Evolutionary conservation across 2,797 vertebrate genomes (phyloP).

Genomic region (Cheirogaleus major): DNA sequence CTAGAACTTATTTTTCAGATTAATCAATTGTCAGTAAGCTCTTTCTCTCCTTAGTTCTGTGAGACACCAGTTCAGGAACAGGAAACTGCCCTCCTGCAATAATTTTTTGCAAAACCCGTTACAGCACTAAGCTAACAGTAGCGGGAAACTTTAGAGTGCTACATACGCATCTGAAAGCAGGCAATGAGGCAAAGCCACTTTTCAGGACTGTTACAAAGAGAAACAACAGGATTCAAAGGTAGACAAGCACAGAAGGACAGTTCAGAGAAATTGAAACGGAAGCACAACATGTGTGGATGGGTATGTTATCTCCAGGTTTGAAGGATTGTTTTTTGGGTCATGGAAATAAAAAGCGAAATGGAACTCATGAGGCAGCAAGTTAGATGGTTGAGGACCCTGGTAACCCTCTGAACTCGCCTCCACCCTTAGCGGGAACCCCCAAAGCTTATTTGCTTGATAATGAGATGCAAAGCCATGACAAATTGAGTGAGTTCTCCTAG

Average conservation of each 20-base stretch:
- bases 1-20: background rate
- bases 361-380: constrained; percentile 77
- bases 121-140: background rate
- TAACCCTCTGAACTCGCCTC: constrained; percentile 75
- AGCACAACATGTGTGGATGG: constrained; percentile 75
- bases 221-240: constrained; percentile 41
- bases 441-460: constrained; percentile 77
- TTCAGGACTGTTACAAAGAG: constrained; percentile 48
- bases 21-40: background rate
- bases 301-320: constrained; percentile 67
- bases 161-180: constrained; percentile 20
- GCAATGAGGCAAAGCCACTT: constrained; percentile 1
- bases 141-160: background rate
- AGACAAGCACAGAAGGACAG: constrained; percentile 70
- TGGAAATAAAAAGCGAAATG: constrained; percentile 75
- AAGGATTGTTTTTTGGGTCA: constrained; percentile 64
- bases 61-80: background rate
- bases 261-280: constrained; percentile 71
- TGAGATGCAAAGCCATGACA: constrained; percentile 82
- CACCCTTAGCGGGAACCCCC: constrained; percentile 70
- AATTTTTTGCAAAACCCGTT: background rate
- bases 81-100: background rate
- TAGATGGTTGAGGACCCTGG: constrained; percentile 77
- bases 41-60: background rate
- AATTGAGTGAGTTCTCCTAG: constrained; percentile 78